Conservation (phyloP, 2,113 vertebrate species). For the Nyctibius bracteatus region DNA sequence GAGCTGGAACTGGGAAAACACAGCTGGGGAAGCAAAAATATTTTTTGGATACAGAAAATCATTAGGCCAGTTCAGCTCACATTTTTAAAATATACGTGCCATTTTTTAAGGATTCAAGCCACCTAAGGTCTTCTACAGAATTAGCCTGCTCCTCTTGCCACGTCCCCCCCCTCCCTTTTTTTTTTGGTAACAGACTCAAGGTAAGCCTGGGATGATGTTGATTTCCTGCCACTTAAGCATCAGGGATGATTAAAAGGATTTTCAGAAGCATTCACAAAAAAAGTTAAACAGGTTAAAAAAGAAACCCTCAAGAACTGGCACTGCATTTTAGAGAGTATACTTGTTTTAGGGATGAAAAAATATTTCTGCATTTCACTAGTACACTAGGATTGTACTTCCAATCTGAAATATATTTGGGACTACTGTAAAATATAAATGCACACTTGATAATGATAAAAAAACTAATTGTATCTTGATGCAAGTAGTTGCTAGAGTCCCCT, state of each 20-base stretch:
- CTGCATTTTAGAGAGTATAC: background rate
- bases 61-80: background rate
- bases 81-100: background rate
- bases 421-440: background rate
- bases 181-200: background rate
- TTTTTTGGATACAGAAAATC: background rate
- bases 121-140: background rate
- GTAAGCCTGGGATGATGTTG: background rate
- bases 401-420: background rate
- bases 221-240: background rate
- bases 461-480: background rate
- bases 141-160: background rate
- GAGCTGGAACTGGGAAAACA: background rate
- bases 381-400: background rate
- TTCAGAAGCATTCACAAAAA: background rate
- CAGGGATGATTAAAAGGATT: background rate
- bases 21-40: background rate
- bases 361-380: background rate
- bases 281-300: background rate
- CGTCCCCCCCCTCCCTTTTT: too few relatives aligned
- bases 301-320: background rate
- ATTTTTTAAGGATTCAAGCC: background rate
- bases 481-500: background rate
- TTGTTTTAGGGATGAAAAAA: background rate
- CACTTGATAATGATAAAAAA: background rate